Conservation (phyloP, 2,797 vertebrate species). For the Eulemur coronatus region DNA sequence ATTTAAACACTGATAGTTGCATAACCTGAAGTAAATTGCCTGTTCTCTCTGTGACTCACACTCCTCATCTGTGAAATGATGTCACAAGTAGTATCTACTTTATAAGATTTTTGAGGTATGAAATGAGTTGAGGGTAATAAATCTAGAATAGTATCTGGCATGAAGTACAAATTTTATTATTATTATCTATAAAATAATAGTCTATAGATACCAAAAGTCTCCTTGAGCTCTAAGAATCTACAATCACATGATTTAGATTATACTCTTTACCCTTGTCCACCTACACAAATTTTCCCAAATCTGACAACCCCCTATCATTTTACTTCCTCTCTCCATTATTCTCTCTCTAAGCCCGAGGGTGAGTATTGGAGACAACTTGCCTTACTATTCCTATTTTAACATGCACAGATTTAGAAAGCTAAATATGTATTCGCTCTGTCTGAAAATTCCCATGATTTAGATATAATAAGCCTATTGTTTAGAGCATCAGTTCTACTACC, state of each 20-base stretch:
- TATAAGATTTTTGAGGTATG: not conserved
- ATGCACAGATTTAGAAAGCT: not conserved
- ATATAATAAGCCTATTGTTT: not conserved
- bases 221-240: not conserved
- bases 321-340: not conserved
- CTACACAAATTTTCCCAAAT: not conserved
- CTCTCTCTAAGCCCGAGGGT: not conserved
- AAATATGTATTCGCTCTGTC: not conserved
- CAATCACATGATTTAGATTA: not conserved
- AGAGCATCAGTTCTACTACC: not conserved
- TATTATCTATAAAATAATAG: not conserved
- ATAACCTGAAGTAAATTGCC: not conserved
- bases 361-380: not conserved
- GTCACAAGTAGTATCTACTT: not conserved
- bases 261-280: not conserved
- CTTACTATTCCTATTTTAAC: not conserved
- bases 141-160: not conserved
- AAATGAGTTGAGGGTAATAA: not conserved
- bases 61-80: not conserved
- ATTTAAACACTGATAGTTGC: not conserved
- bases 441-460: not conserved
- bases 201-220: not conserved
- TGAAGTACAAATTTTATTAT: not conserved
- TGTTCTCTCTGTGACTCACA: not conserved
- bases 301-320: not conserved